Percentiles rank a stretch among this genome's conserved stretches.
Conservation (phyloP, 2,113 vertebrate species). For the Vulpes ferrilata region DNA sequence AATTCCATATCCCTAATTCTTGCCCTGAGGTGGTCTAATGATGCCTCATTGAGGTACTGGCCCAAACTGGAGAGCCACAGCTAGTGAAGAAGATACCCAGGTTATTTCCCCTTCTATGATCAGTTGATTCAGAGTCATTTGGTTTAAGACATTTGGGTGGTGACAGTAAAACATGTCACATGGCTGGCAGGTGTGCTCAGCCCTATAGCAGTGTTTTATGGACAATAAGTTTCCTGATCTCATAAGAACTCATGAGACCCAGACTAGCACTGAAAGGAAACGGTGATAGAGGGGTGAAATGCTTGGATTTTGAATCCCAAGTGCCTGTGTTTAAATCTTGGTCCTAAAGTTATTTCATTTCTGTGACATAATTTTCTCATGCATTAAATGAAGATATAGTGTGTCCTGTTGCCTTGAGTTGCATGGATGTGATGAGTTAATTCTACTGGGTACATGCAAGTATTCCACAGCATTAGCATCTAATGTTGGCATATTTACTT, state of each 20-base stretch:
- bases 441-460: background rate
- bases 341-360: background rate
- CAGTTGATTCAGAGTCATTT: background rate
- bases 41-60: background rate
- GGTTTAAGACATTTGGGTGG: background rate
- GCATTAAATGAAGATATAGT: background rate
- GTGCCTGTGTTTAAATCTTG: background rate
- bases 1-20: background rate
- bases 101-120: background rate
- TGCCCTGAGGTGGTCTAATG: background rate
- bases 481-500: background rate
- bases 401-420: background rate
- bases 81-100: background rate
- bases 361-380: background rate
- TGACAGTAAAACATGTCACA: too few relatives aligned
- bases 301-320: background rate
- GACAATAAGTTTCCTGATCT: too few relatives aligned
- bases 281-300: fast-evolving
- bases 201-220: background rate
- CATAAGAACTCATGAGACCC: background rate
- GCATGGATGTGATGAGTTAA: background rate
- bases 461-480: background rate
- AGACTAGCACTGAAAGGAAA: background rate
- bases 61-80: background rate
- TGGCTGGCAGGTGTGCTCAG: background rate